Evolutionary conservation across 53 echinoderm and acorn worm species (phyloP), one percentile per base, ranked within the genome.

Genomic region (Crossaster papposus): DNA sequence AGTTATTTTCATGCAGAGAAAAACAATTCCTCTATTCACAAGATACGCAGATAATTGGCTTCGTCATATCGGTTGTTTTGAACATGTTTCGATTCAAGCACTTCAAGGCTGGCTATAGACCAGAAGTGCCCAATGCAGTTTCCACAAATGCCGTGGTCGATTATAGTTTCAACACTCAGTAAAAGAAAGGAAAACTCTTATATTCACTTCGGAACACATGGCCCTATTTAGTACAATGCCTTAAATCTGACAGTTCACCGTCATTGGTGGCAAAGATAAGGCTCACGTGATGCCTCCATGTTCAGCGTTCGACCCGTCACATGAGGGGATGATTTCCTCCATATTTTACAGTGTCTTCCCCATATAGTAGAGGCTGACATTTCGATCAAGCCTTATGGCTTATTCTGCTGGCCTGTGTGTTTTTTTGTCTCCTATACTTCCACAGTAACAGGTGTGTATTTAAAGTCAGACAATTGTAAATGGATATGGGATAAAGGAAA

Each of bases 281-380:
- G 75, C 17, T 36, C 18, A 14, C 2, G 34, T 14, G 22, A 74
- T 30, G 75, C 75, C 14, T 17, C 36, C 75, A 74, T 74, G 75
- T 74, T 74, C 33, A 28, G 33, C 35, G 9, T 74, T 33, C 75
- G 22, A 31, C 35, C 75, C 34, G 14, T 2, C 1, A 33, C 75
- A 74, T 36, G 28, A 33, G 75, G 75, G 75, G 3, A 14, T 36
- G 75, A 74, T 74, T 74, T 74, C 75, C 75, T 74, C 75, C 36
- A 35, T 12, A 14, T 18, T 74, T 2, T 24, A 3, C 36, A 22
- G 36, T 74, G 15, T 36, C 4, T 33, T 15, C 75, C 14, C 75
- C n/a, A n/a, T n/a, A n/a, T n/a, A n/a, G 11, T 5, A 74, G 18
- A 74, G 75, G 75, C 35, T 72, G 72, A 72, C 72, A 72, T 72